These are phyloP conservation scores for Polydrusus pterygomalis DNA, from an alignment of 2,888 invertebrate genomes.

Conservation along the genomic window DNA sequence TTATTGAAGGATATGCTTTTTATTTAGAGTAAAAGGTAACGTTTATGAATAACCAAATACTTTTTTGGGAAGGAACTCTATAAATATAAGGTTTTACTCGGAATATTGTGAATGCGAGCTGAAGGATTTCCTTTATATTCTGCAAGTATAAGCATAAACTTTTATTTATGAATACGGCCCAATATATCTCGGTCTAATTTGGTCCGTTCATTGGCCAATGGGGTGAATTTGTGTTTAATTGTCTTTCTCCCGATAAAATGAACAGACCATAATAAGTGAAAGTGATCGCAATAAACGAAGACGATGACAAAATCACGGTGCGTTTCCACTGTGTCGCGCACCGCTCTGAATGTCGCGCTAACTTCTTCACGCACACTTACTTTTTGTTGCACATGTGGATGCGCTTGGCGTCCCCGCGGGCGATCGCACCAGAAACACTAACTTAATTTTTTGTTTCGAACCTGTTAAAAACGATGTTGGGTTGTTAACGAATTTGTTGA, in stretches of 20 bases:
- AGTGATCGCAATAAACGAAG: conserved; percentile 20
- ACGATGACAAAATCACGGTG: conserved; percentile 27
- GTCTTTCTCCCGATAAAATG: background rate
- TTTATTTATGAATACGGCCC: too few species aligned
- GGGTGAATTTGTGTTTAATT: too few species aligned
- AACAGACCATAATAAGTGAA: conserved; percentile 15
- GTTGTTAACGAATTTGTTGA: conserved; percentile 27
- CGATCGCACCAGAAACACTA: conserved; percentile 24
- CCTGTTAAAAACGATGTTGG: conserved; percentile 20
- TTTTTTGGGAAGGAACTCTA: too few species aligned
- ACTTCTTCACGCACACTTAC: conserved; percentile 42
- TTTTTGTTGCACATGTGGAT: conserved; percentile 38
- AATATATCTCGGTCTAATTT: too few species aligned
- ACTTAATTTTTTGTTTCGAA: conserved; percentile 26
- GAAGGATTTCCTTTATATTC: too few species aligned
- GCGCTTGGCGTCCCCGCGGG: conserved; percentile 23
- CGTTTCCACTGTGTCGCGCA: conserved; percentile 25
- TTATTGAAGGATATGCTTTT: too few species aligned
- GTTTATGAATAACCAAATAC: too few species aligned
- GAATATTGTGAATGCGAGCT: too few species aligned
- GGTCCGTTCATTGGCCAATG: too few species aligned
- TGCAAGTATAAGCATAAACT: too few species aligned
- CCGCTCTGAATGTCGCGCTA: conserved; percentile 44
- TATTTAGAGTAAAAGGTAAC: too few species aligned
- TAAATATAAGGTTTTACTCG: too few species aligned